Percentiles rank a stretch among this genome's conserved stretches.
phyloP scores from a whole-genome alignment of 2,888 invertebrate species.

The Euzophera pinguis region DNA sequence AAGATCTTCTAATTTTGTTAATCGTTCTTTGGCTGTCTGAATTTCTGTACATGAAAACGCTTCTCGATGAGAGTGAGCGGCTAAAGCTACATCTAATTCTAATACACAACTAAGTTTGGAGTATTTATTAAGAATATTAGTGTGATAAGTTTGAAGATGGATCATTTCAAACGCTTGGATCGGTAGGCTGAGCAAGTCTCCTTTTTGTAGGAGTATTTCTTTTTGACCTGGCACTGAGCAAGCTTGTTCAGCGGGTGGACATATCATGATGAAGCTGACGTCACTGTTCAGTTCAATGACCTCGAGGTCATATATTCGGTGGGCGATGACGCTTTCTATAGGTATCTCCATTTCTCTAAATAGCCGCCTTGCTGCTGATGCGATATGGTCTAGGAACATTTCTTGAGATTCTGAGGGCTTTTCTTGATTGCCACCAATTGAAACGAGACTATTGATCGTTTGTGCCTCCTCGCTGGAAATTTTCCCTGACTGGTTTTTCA shows the following conservation, averaged over 20 bases:
- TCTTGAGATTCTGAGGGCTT: constrained; percentile 88
- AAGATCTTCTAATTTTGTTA: constrained; percentile 89
- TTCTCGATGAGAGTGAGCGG: constrained; percentile 95
- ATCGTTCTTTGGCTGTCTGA: constrained; percentile 90
- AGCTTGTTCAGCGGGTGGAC: constrained; percentile 95
- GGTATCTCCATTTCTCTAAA: constrained; percentile 90
- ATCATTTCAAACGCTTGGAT: constrained; percentile 97
- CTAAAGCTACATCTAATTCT: constrained; percentile 94
- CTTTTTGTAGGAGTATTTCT: constrained; percentile 90
- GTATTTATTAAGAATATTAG: constrained; percentile 93
- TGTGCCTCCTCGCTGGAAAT: constrained; percentile 44
- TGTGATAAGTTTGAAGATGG: constrained; percentile 96
- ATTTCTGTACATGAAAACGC: constrained; percentile 96
- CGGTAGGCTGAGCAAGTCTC: constrained; percentile 93
- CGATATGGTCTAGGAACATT: constrained; percentile 88
- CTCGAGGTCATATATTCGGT: constrained; percentile 95
- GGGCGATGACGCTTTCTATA: constrained; percentile 83
- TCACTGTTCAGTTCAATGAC: constrained; percentile 95
- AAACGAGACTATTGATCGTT: constrained; percentile 51
- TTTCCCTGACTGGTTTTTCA: constrained; percentile 81
- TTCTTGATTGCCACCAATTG: constrained; percentile 45
- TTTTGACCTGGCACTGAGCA: constrained; percentile 94
- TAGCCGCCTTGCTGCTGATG: constrained; percentile 85
- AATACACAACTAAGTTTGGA: constrained; percentile 95
- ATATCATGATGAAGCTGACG: constrained; percentile 94